Percentiles rank a stretch among this genome's conserved stretches.
Evolutionary conservation across 2,888 invertebrate species (phyloP).

Genomic region (Ormyrus pomaceus): DNA sequence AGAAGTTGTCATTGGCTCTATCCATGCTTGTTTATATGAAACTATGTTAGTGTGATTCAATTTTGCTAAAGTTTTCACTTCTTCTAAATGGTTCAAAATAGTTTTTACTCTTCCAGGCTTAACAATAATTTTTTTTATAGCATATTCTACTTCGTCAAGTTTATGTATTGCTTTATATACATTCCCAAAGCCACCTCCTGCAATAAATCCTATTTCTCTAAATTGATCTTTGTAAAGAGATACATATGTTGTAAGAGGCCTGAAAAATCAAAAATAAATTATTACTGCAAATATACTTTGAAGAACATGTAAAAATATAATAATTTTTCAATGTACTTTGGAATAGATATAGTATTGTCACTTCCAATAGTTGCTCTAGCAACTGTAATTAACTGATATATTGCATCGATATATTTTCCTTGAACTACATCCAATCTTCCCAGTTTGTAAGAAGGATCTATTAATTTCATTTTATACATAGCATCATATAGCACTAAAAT

Average conservation of each 20-base stretch:
- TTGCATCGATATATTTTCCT: slow-evolving; percentile 82
- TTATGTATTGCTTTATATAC: slow-evolving; percentile 86
- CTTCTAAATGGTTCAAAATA: slow-evolving; percentile 82
- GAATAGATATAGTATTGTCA: slow-evolving; percentile 61
- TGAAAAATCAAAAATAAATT: slow-evolving; percentile 43
- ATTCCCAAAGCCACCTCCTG: slow-evolving; percentile 86
- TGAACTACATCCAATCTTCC: slow-evolving; percentile 84
- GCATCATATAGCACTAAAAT: slow-evolving; percentile 80
- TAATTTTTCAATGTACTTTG: slow-evolving; percentile 61
- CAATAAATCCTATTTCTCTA: slow-evolving; percentile 83
- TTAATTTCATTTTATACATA: slow-evolving; percentile 82
- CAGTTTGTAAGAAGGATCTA: slow-evolving; percentile 83
- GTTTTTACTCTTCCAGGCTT: slow-evolving; percentile 81
- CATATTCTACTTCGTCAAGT: slow-evolving; percentile 86
- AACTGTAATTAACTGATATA: slow-evolving; percentile 81
- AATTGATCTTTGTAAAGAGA: slow-evolving; percentile 83
- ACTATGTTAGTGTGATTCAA: slow-evolving; percentile 89
- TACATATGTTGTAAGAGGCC: slow-evolving; percentile 74
- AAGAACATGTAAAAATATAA: neutral
- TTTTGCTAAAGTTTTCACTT: slow-evolving; percentile 88
- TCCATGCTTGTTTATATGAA: slow-evolving; percentile 90
- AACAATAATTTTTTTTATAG: slow-evolving; percentile 86
- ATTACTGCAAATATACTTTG: neutral
- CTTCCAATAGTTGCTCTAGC: slow-evolving; percentile 75
- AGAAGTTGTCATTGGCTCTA: slow-evolving; percentile 77